These are phyloP conservation scores for Paramormyrops hopkinsi DNA, from an alignment of 2,797 vertebrate genomes.

Conservation along the genomic window DNA sequence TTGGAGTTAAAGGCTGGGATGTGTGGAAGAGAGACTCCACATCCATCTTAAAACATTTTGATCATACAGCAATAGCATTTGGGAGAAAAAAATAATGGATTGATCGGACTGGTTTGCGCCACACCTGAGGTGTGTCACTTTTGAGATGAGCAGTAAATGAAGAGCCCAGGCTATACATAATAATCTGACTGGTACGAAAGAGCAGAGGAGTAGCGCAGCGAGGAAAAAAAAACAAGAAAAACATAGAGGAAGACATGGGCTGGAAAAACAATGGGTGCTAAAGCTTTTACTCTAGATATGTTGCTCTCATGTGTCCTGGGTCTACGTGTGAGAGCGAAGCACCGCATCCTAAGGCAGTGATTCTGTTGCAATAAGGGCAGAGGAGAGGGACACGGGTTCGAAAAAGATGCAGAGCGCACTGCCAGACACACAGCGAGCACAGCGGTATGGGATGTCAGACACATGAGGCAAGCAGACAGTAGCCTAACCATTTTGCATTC, in stretches of 20 bases:
- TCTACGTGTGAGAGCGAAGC: not conserved
- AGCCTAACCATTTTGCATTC: not conserved
- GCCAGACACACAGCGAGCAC: not conserved
- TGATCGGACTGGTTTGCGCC: not conserved
- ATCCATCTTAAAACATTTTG: not conserved
- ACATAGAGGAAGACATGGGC: not conserved
- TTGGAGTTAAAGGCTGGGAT: not conserved
- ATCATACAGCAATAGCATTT: not conserved
- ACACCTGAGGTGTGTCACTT: not conserved
- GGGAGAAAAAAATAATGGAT: not conserved
- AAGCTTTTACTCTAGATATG: not conserved
- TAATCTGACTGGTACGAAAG: conserved; percentile 9
- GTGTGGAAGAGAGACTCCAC: not conserved
- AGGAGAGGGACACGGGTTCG: not conserved
- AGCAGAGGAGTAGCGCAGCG: not conserved
- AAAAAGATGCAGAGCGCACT: not conserved
- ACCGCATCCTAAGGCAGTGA: not conserved
- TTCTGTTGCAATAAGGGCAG: not conserved
- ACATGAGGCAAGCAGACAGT: not conserved
- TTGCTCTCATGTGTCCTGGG: not conserved
- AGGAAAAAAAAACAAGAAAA: not conserved
- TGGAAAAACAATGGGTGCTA: not conserved
- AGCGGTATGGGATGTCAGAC: not conserved
- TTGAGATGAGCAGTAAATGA: not conserved
- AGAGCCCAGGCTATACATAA: not conserved